Percentiles rank a stretch among this genome's conserved stretches.
Evolutionary conservation across 2,888 invertebrate genomes (phyloP).

Genomic region (Trachelus iudaicus): DNA sequence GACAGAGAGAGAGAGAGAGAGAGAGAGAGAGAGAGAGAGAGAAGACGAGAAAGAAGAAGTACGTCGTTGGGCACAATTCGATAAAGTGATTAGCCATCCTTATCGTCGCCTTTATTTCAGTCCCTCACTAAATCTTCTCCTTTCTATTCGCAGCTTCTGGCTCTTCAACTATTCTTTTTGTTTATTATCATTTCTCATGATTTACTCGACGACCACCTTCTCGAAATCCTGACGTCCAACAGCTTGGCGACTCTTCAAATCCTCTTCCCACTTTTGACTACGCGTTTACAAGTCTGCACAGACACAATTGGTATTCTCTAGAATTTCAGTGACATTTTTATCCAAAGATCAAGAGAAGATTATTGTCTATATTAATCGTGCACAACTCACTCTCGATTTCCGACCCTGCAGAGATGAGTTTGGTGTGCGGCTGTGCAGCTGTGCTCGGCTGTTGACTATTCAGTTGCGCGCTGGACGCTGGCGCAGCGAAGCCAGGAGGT

Average conservation of each 20-base stretch:
- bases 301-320: not conserved
- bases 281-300: constrained; percentile 51
- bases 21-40: not conserved
- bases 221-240: not conserved
- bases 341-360: not conserved
- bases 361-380: not conserved
- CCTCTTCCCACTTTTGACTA: constrained; percentile 4
- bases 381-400: constrained; percentile 61
- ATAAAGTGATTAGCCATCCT: not conserved
- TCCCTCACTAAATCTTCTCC: not conserved
- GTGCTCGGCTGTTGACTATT: constrained; percentile 58
- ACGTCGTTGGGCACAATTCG: not conserved
- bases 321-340: not conserved
- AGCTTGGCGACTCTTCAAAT: not conserved
- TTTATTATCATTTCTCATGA: not conserved
- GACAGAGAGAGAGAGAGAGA: not conserved
- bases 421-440: constrained; percentile 62
- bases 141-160: not conserved
- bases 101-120: not conserved
- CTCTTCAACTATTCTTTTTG: not conserved
- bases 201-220: not conserved
- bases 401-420: constrained; percentile 62
- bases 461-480: constrained; percentile 54
- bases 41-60: not conserved
- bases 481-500: constrained; percentile 61